Conservation (phyloP, 2,113 vertebrate genomes). For the Trochalopteron elliotii region DNA sequence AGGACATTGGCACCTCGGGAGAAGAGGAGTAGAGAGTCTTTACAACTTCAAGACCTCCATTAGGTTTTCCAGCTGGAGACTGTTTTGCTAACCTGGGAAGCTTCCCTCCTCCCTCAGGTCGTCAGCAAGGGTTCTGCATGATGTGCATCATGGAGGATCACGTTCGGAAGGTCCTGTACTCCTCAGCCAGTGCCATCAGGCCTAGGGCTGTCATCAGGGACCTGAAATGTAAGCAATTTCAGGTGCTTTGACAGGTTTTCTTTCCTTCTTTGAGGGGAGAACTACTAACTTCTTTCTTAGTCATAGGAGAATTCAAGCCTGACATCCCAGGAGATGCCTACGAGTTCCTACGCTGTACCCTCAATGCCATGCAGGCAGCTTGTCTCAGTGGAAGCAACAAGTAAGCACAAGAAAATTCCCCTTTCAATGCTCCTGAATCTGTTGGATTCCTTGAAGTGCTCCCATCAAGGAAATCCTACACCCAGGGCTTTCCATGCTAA, state of each 20-base stretch:
- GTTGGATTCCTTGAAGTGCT: background rate
- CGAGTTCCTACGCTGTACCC: background rate
- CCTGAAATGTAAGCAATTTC: conserved; percentile 79
- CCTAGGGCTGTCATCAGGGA: conserved; percentile 84
- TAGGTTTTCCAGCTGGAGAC: background rate
- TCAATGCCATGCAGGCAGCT: background rate
- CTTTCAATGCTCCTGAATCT: background rate
- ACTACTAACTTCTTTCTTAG: background rate
- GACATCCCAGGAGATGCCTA: background rate
- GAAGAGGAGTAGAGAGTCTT: background rate
- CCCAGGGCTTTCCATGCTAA: background rate
- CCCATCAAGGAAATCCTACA: background rate
- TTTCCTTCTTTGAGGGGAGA: background rate
- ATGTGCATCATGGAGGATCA: conserved; percentile 94
- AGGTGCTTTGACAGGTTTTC: rapidly evolving
- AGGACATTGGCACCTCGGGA: background rate
- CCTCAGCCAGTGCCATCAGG: conserved; percentile 85
- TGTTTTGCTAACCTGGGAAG: background rate
- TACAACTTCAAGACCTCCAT: background rate
- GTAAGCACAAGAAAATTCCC: background rate
- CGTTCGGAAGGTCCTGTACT: conserved; percentile 83
- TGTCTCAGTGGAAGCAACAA: background rate
- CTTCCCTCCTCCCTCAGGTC: conserved; percentile 69
- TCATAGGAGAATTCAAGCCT: background rate
- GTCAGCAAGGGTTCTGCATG: conserved; percentile 88